Percentiles rank a stretch among this genome's conserved stretches.
Conservation (phyloP, 2,888 invertebrate genomes). For the Caenorhabditis sinica region DNA sequence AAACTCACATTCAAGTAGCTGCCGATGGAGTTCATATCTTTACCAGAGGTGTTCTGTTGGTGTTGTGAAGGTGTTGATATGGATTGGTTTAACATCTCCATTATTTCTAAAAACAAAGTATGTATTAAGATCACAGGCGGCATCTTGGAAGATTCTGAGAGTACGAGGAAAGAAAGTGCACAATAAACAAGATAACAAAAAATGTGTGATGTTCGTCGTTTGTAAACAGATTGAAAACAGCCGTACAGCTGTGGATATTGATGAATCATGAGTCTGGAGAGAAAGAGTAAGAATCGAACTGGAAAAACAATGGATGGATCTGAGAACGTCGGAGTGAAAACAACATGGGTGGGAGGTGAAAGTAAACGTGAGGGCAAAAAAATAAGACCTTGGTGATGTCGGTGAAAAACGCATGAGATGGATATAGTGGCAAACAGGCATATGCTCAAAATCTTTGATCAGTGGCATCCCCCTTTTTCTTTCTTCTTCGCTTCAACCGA, state of each 20-base stretch:
- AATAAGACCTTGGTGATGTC: constrained; percentile 27
- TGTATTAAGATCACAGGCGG: background rate
- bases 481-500: constrained; percentile 56
- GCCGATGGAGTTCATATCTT: constrained; percentile 36
- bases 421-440: constrained; percentile 67
- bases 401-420: constrained; percentile 57
- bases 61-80: constrained; percentile 27
- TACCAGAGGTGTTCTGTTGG: constrained; percentile 18
- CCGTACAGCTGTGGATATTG: constrained; percentile 23
- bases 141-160: background rate
- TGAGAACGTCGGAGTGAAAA: constrained; percentile 22
- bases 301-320: constrained; percentile 4
- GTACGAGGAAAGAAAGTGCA: constrained; percentile 1
- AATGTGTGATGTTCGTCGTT: constrained; percentile 4
- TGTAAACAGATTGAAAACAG: constrained; percentile 19
- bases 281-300: constrained; percentile 20
- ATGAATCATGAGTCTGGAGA: constrained; percentile 40
- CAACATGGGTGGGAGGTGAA: constrained; percentile 55
- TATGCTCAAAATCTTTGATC: constrained; percentile 70
- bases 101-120: constrained; percentile 34
- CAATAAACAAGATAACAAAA: constrained; percentile 12
- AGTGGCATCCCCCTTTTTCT: constrained; percentile 51
- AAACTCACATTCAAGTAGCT: constrained; percentile 39
- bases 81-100: constrained; percentile 62
- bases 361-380: constrained; percentile 58